A percentile compares a stretch with the other conserved stretches of the same genome.
Evolutionary conservation across 2,113 vertebrate genomes (phyloP).

Genomic region (Abramis brama): DNA sequence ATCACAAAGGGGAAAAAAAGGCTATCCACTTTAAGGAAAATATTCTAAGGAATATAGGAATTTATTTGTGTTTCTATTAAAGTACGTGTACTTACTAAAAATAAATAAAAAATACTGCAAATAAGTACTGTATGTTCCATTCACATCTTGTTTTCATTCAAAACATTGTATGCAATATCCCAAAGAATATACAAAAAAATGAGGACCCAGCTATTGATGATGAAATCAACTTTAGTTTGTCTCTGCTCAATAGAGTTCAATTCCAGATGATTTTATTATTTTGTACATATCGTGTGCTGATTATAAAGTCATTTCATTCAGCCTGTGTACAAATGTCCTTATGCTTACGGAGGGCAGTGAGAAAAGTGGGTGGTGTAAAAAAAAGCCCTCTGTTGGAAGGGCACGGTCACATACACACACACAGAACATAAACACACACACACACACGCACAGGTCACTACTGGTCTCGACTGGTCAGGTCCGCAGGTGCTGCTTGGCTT

Average conservation of each 20-base stretch:
- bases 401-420: constrained; percentile 56
- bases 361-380: constrained; percentile 52
- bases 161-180: neutral
- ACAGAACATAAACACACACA: constrained; percentile 18
- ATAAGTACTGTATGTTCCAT: neutral
- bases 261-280: constrained; percentile 22
- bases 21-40: too few relatives aligned
- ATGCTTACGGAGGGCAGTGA: constrained; percentile 36
- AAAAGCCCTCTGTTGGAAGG: constrained; percentile 70
- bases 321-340: constrained; percentile 46
- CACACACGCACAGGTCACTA: constrained; percentile 56
- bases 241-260: neutral
- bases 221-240: neutral
- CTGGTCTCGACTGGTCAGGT: constrained; percentile 69
- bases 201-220: neutral
- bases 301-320: constrained; percentile 39
- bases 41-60: too few relatives aligned
- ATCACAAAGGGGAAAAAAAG: too few relatives aligned
- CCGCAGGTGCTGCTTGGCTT: constrained; percentile 76
- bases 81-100: too few relatives aligned
- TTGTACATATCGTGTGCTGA: constrained; percentile 23
- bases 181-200: neutral
- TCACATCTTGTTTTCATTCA: too few relatives aligned
- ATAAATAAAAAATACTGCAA: too few relatives aligned
- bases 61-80: too few relatives aligned